These are phyloP conservation scores for Manduca sexta DNA, from an alignment of 1,140 invertebrate genomes.

Conservation along the genomic window DNA sequence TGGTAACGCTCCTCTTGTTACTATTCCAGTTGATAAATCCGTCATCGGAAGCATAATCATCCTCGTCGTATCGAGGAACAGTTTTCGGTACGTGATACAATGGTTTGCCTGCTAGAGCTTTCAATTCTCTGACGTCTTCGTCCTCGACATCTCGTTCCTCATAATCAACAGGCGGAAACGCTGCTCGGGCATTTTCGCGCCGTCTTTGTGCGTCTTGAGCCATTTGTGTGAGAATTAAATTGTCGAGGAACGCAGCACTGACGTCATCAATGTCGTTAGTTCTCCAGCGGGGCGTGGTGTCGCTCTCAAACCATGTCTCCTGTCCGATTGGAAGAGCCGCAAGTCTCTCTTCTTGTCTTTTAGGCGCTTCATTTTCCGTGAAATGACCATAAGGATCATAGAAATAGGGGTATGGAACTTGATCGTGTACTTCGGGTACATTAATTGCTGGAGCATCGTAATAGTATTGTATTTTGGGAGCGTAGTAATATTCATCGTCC, in stretches of 20 bases:
- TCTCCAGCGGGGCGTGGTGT: constrained; percentile 55
- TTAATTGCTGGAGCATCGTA: constrained; percentile 49
- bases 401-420: constrained; percentile 71
- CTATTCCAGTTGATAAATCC: constrained; percentile 71
- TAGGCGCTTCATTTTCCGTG: constrained; percentile 69
- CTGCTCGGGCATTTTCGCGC: constrained; percentile 52
- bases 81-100: constrained; percentile 67
- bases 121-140: constrained; percentile 76
- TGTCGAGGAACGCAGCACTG: constrained; percentile 77
- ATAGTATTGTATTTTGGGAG: constrained; percentile 57
- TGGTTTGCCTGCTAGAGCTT: constrained; percentile 72
- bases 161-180: constrained; percentile 58
- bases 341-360: constrained; percentile 69
- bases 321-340: constrained; percentile 76
- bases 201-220: constrained; percentile 73
- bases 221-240: constrained; percentile 77
- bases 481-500: constrained; percentile 61
- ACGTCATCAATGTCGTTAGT: constrained; percentile 72
- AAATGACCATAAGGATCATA: constrained; percentile 74
- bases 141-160: constrained; percentile 73
- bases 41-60: constrained; percentile 62
- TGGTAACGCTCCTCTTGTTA: constrained; percentile 57
- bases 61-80: constrained; percentile 49
- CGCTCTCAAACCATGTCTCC: constrained; percentile 76
- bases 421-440: constrained; percentile 52